A percentile compares a stretch with the other conserved stretches of the same genome.
Evolutionary conservation across 37 sponge, comb jelly and placozoan species (phyloP).

Genomic region (Crambe crambe): DNA sequence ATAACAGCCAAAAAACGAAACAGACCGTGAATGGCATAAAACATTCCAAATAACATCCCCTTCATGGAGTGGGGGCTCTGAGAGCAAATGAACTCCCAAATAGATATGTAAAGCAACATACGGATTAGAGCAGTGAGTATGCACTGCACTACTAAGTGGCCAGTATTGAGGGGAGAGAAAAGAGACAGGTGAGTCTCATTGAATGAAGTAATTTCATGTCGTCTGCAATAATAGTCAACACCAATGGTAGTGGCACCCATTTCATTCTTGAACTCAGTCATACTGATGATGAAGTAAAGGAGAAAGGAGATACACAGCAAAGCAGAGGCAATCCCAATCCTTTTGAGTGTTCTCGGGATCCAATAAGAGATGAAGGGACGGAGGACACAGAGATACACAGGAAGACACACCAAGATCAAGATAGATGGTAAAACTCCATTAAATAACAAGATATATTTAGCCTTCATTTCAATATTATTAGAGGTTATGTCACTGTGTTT

Average conservation of each 20-base stretch:
- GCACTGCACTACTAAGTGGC: background rate
- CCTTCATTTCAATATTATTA: background rate
- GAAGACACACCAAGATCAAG: background rate
- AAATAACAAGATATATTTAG: background rate
- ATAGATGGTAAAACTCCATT: background rate
- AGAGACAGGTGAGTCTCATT: background rate
- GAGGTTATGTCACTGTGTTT: background rate
- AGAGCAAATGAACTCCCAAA: conserved; percentile 1
- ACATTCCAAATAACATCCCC: background rate
- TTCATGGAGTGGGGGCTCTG: conserved; percentile 8
- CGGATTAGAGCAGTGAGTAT: background rate
- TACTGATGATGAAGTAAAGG: background rate
- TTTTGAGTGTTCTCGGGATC: background rate
- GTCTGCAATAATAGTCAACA: too few relatives aligned
- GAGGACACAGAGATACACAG: background rate
- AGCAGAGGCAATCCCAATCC: background rate
- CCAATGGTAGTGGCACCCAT: background rate
- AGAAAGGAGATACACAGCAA: background rate
- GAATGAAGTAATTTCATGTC: background rate
- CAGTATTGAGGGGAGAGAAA: background rate
- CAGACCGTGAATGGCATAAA: too few relatives aligned
- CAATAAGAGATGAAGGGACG: background rate
- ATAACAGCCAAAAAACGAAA: too few relatives aligned
- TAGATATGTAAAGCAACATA: background rate
- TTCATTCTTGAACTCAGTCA: background rate